Evolutionary conservation across 2,113 vertebrate species (phyloP).

Genomic region (Elephas maximus): DNA sequence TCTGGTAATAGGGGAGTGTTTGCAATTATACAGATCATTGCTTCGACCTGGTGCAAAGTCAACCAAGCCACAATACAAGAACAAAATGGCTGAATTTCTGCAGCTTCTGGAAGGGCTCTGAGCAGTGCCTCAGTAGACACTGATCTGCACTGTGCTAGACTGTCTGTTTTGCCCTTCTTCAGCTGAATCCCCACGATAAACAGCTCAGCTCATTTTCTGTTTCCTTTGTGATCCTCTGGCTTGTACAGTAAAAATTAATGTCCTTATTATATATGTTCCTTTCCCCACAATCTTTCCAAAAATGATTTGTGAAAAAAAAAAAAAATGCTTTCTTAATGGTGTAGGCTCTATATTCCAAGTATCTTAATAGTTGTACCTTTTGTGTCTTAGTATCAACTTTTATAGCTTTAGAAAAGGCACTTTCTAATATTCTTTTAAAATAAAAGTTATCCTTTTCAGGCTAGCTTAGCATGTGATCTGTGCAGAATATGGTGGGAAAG

Average conservation of each 20-base stretch:
- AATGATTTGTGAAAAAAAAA: constrained; percentile 56
- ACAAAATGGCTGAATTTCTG: constrained; percentile 73
- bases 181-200: constrained; percentile 49
- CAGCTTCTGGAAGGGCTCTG: constrained; percentile 53
- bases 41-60: constrained; percentile 82
- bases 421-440: constrained; percentile 66
- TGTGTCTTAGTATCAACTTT: constrained; percentile 55
- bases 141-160: neutral
- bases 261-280: constrained; percentile 60
- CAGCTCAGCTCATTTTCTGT: constrained; percentile 50
- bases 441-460: constrained; percentile 57
- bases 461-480: constrained; percentile 68
- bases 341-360: constrained; percentile 45
- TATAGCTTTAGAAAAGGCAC: constrained; percentile 55
- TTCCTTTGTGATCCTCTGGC: constrained; percentile 50
- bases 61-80: constrained; percentile 73
- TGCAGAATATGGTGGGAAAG: constrained; percentile 53
- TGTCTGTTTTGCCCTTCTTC: neutral
- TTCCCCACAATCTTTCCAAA: neutral
- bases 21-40: constrained; percentile 81
- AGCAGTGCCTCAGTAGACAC: neutral
- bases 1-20: constrained; percentile 62
- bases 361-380: constrained; percentile 58
- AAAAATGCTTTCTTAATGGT: constrained; percentile 51
- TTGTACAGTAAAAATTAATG: constrained; percentile 72